Evolutionary conservation across 2,888 invertebrate species (phyloP).

Genomic region (Acleris cristana): DNA sequence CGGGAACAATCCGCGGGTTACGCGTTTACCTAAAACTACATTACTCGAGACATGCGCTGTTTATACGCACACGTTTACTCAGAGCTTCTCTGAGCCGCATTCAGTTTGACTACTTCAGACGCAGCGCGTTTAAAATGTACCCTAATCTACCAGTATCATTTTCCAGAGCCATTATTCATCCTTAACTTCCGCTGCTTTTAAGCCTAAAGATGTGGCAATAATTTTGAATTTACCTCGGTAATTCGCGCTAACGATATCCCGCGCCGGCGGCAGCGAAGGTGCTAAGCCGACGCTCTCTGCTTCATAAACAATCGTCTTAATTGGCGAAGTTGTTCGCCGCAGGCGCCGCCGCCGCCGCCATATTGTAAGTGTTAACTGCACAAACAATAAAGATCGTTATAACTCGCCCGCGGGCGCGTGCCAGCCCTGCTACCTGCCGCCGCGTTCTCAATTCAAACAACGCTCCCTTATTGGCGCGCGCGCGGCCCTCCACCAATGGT

Average conservation of each 20-base stretch:
- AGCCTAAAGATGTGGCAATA: slow-evolving; percentile 26
- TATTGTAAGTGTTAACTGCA: slow-evolving; percentile 59
- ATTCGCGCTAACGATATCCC: slow-evolving; percentile 27
- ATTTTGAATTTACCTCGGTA: slow-evolving; percentile 30
- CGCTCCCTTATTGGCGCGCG: slow-evolving; percentile 60
- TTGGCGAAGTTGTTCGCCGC: slow-evolving; percentile 50
- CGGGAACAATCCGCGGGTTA: slow-evolving; percentile 17
- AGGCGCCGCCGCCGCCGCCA: slow-evolving; percentile 41
- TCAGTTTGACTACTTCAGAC: not conserved
- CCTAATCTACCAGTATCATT: slow-evolving; percentile 13
- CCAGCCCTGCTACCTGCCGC: slow-evolving; percentile 56
- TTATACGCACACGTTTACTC: slow-evolving; percentile 16
- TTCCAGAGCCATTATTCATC: slow-evolving; percentile 14
- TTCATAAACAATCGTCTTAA: slow-evolving; percentile 53
- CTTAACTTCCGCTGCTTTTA: slow-evolving; percentile 25
- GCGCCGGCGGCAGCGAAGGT: slow-evolving; percentile 25
- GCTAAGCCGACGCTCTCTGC: slow-evolving; percentile 45
- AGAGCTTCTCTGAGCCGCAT: not conserved
- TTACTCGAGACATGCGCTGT: slow-evolving; percentile 15
- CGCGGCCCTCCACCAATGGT: slow-evolving; percentile 67
- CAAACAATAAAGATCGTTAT: slow-evolving; percentile 72
- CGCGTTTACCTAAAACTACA: slow-evolving; percentile 28
- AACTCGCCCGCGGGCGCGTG: slow-evolving; percentile 56
- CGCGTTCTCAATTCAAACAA: slow-evolving; percentile 61
- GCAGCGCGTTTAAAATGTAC: not conserved